Base-by-base conservation (phyloP, 2,797 vertebrate species). In the Hozukius guyotensis region DNA sequence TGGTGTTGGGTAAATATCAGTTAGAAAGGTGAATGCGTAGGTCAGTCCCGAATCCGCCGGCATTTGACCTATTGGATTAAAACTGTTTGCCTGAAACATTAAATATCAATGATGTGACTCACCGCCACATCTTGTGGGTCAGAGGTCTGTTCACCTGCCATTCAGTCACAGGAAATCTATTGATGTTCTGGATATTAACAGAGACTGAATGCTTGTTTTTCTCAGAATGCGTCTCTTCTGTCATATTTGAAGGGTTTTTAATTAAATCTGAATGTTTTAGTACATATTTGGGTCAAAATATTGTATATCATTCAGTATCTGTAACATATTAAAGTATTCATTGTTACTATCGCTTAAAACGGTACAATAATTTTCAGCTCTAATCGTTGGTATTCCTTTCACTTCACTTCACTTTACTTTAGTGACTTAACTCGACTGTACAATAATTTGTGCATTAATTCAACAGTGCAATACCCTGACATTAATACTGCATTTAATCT, bases 81-180 rank as follows among this genome's bases (percentile, higher is more conserved):
- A 84, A 52, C 55, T 46, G 87, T 88, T 87, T 92, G 71, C 73
- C 62, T 36, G 70, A 56, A 25, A 56, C 14, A 18, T 56, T 81
- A 80, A 84, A 88, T 84, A 83, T 66, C 57, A 84, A 29, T 74
- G 78, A 71, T 73, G 10, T 79, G 65, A 76, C 53, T 76, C 61
- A 84, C 53, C 61, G 31, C 55, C 56, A 68, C 61, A 64, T 77
- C 71, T 46, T 46, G 69, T 55, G 62, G 59, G 61, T 78, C 57
- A 46, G 6, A 5, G 49, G n/a, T 63, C 61, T 56, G n/a, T 31
- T 36, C 53, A 42, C 38, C 61, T 56, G n/a, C 34, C 53, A 49
- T 57, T 55, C 18, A 32, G 31, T 60, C 52, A 61, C 66, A 70
- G 67, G 77, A 84, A 63, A 80, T 78, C 3, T 49, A 34, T 53